phyloP scores from a whole-genome alignment of 2,888 invertebrate species.

The Pseudococcus longispinus region DNA sequence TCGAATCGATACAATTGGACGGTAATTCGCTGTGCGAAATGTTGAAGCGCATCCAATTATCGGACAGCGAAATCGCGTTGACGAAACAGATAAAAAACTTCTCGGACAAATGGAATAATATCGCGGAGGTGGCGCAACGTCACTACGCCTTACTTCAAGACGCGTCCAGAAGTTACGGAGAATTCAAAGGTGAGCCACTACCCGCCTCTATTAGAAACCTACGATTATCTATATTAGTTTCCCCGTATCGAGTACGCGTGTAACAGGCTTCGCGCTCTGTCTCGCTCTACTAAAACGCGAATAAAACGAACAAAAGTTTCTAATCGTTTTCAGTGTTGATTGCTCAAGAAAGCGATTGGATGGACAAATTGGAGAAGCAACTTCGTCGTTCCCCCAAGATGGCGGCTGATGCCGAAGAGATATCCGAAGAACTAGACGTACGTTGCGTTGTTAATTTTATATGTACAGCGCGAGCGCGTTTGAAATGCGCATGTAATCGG shows the following conservation, averaged over 20 bases:
- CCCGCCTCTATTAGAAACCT: too few species aligned
- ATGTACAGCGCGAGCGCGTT: background rate
- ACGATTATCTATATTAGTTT: too few species aligned
- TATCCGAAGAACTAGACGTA: constrained; percentile 87
- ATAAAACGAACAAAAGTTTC: too few species aligned
- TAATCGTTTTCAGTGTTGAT: constrained; percentile 69
- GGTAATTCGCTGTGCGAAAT: constrained; percentile 26
- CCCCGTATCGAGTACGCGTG: background rate
- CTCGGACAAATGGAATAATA: constrained; percentile 74
- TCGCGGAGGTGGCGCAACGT: constrained; percentile 74
- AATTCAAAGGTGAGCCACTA: constrained; percentile 70
- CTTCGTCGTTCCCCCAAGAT: constrained; percentile 73
- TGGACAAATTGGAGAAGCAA: constrained; percentile 80
- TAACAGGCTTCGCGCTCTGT: background rate
- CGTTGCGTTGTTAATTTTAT: constrained; percentile 61
- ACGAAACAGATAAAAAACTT: constrained; percentile 61
- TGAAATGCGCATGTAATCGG: background rate
- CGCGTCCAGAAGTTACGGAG: constrained; percentile 78
- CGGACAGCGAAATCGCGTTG: background rate
- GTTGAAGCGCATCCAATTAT: background rate
- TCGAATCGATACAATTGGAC: constrained; percentile 30
- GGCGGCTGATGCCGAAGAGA: constrained; percentile 89
- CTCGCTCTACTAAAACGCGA: background rate
- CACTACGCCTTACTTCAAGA: constrained; percentile 72
- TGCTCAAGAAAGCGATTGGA: constrained; percentile 80